phyloP scores from a whole-genome alignment of 2,797 vertebrate genomes.

The Sarcophilus harrisii region DNA sequence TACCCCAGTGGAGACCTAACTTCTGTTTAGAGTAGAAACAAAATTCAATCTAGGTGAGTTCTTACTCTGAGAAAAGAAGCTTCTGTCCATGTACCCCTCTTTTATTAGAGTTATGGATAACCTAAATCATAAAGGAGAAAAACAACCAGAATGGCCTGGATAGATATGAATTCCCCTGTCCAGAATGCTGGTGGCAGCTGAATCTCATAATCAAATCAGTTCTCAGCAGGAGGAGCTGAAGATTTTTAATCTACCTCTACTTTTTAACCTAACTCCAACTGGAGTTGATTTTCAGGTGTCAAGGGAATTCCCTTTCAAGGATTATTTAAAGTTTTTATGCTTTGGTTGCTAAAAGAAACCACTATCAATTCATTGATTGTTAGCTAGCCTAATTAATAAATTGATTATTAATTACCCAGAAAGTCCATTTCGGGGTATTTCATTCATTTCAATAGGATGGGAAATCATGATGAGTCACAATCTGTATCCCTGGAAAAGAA shows the following conservation, averaged over 20 bases:
- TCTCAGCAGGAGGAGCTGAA: neutral
- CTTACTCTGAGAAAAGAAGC: neutral
- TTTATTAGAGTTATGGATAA: neutral
- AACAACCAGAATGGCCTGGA: neutral
- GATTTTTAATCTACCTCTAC: neutral
- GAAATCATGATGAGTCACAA: neutral
- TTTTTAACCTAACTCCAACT: neutral
- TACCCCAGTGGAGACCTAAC: neutral
- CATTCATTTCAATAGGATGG: neutral
- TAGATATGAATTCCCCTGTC: neutral
- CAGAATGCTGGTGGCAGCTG: neutral
- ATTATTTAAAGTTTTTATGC: neutral
- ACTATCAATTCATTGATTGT: neutral
- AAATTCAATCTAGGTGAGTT: neutral
- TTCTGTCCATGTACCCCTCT: neutral
- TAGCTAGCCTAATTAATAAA: neutral
- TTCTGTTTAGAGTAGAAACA: neutral
- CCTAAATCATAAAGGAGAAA: neutral
- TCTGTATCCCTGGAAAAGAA: neutral
- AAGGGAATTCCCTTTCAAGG: neutral
- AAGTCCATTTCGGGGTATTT: neutral
- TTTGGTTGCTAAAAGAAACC: neutral
- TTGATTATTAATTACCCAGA: neutral
- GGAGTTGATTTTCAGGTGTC: neutral
- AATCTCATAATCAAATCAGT: neutral